Conservation (phyloP, 2,888 invertebrate genomes). For the Muschampia staudingeri region DNA sequence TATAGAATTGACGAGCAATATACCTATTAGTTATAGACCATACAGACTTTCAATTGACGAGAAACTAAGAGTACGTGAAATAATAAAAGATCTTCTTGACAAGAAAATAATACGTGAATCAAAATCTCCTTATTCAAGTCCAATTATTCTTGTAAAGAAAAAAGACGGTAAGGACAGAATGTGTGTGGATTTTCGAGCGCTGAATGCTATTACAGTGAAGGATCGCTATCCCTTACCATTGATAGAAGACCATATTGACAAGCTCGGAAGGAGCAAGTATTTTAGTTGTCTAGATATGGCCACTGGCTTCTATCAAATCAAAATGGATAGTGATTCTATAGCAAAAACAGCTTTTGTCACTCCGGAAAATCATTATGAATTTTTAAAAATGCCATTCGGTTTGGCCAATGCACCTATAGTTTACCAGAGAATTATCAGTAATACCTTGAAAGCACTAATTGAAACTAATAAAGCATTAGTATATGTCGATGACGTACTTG, state of each 20-base stretch:
- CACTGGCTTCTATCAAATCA: constrained; percentile 73
- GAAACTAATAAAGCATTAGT: neutral
- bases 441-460: neutral
- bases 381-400: neutral
- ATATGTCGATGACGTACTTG: neutral
- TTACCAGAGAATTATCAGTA: neutral
- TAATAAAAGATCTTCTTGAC: neutral
- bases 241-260: constrained; percentile 68
- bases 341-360: constrained; percentile 72
- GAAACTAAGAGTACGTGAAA: neutral
- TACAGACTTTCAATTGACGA: neutral
- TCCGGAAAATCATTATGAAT: neutral
- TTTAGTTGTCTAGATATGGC: constrained; percentile 72
- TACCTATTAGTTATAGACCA: neutral
- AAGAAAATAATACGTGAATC: neutral
- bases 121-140: neutral
- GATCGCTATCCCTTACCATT: neutral
- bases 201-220: neutral
- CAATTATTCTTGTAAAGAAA: neutral
- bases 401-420: neutral
- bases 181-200: neutral
- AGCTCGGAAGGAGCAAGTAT: constrained; percentile 63
- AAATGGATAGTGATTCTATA: constrained; percentile 69
- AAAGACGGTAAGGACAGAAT: constrained; percentile 1
- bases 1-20: neutral